Percentiles rank a stretch among this genome's conserved stretches.
Evolutionary conservation across 2,113 vertebrate species (phyloP).

Genomic region (Dipodomys spectabilis): DNA sequence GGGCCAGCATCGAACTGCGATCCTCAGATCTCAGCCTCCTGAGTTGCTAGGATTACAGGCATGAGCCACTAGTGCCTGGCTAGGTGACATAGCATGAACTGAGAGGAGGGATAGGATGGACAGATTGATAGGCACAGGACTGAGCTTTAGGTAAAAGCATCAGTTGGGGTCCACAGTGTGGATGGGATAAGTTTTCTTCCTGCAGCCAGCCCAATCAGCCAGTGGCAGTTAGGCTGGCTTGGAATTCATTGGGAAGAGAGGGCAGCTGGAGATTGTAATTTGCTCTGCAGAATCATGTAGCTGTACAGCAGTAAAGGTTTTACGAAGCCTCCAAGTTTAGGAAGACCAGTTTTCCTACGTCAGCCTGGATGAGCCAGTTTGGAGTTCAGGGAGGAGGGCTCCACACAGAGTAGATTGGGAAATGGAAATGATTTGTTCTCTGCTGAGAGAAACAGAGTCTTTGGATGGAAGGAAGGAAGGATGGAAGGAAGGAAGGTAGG

Average conservation of each 20-base stretch:
- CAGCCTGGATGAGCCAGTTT: slow-evolving; percentile 38
- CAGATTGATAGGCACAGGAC: too few species aligned
- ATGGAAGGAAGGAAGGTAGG: background rate
- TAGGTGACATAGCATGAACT: too few species aligned
- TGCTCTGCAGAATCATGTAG: background rate
- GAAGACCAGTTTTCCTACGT: slow-evolving; percentile 35
- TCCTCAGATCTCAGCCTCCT: too few species aligned
- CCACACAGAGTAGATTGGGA: background rate
- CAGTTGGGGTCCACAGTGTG: background rate
- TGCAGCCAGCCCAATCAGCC: background rate
- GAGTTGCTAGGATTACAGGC: too few species aligned
- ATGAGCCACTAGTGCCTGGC: too few species aligned
- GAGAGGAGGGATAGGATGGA: too few species aligned
- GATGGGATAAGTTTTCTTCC: background rate
- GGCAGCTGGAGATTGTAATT: background rate
- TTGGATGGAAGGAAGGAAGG: too few species aligned
- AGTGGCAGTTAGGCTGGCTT: background rate
- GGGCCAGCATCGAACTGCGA: too few species aligned
- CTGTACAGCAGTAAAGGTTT: background rate
- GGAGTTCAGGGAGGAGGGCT: background rate
- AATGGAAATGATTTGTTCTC: background rate
- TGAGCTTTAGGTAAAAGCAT: too few species aligned
- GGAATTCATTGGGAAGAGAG: background rate
- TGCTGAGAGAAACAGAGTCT: background rate
- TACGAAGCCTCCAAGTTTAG: background rate